Conservation (phyloP, 2,797 vertebrate genomes). For the Acanthiza pusilla region DNA sequence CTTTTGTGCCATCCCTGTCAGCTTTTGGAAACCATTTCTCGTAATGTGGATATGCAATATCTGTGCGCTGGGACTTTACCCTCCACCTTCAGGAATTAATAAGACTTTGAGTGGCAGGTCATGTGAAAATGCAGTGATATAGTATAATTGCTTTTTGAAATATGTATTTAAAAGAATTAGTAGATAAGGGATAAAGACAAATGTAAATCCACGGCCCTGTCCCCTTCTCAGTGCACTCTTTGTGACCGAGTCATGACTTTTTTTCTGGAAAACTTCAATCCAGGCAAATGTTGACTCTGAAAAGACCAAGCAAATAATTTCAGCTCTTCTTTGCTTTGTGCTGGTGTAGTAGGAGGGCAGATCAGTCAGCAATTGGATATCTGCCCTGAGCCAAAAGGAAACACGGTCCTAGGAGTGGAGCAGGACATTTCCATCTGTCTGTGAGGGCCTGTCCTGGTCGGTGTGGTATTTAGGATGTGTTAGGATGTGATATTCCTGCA, state of each 20-base stretch:
- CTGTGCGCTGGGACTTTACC: not conserved
- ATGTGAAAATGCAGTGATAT: not conserved
- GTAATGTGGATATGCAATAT: not conserved
- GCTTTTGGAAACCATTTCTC: not conserved
- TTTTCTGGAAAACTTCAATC: not conserved
- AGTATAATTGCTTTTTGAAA: not conserved
- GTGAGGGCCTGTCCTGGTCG: not conserved
- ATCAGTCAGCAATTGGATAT: not conserved
- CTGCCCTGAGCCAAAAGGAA: not conserved
- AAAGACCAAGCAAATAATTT: not conserved
- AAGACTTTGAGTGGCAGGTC: not conserved
- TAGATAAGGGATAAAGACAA: not conserved
- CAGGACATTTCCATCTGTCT: not conserved
- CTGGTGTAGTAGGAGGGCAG: not conserved
- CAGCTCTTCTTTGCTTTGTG: not conserved
- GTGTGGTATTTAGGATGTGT: not conserved
- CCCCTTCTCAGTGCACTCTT: accelerated
- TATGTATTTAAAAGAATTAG: not conserved
- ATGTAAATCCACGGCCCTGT: not conserved
- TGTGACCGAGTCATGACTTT: not conserved
- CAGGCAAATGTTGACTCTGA: not conserved
- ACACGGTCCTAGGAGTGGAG: not conserved
- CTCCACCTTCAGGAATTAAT: not conserved
- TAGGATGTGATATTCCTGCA: not conserved
- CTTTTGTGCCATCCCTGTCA: not conserved